Conservation (phyloP, 2,797 vertebrate species). For the Oreochromis grahami region DNA sequence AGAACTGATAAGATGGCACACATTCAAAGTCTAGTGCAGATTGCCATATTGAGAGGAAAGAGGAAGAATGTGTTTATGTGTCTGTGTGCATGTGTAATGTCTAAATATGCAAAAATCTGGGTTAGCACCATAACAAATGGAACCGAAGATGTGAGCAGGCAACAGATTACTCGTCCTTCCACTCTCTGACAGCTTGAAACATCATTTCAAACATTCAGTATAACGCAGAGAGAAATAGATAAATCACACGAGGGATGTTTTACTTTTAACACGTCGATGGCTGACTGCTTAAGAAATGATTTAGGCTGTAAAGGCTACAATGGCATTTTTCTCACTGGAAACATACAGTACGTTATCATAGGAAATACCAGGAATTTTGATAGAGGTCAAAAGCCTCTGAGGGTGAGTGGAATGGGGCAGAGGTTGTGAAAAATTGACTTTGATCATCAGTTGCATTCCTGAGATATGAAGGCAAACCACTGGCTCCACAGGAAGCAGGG, state of each 20-base stretch:
- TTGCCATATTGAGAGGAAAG: slow-evolving; percentile 24
- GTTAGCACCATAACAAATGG: slow-evolving; percentile 10
- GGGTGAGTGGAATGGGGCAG: neutral
- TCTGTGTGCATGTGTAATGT: neutral
- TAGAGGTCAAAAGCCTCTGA: neutral
- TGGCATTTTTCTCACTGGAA: neutral
- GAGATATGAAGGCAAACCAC: neutral
- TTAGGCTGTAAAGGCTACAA: neutral
- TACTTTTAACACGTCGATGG: neutral
- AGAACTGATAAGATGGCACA: slow-evolving; percentile 49
- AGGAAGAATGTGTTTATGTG: neutral
- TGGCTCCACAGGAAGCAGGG: neutral
- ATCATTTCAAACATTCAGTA: neutral
- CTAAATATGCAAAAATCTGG: slow-evolving; percentile 24
- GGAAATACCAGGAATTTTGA: slow-evolving; percentile 27
- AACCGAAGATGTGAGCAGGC: neutral
- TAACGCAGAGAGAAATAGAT: neutral
- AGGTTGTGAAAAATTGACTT: neutral
- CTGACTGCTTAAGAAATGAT: neutral
- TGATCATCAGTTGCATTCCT: neutral
- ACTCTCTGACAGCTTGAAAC: neutral
- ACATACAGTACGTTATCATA: slow-evolving; percentile 10
- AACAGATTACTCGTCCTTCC: neutral
- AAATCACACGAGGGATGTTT: neutral
- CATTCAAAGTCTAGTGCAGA: slow-evolving; percentile 33